Percentiles rank a stretch among this genome's conserved stretches.
Evolutionary conservation across 2,888 invertebrate species (phyloP).

Genomic region (Polia nebulosa): DNA sequence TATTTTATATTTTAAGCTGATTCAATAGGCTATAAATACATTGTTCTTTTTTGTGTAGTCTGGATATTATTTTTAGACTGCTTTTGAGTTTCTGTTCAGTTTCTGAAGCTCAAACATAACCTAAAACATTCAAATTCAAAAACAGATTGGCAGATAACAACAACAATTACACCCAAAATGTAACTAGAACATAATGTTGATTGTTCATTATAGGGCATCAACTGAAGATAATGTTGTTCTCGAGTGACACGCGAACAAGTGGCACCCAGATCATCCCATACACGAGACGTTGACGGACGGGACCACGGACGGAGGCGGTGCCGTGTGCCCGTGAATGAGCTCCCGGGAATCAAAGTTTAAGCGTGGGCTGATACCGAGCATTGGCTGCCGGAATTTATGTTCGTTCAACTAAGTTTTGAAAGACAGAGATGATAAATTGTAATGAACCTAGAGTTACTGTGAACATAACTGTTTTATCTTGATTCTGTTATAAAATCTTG

Average conservation of each 20-base stretch:
- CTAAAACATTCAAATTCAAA: neutral
- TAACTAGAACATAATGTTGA: neutral
- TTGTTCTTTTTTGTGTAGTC: too few species aligned
- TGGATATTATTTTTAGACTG: neutral
- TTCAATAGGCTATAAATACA: neutral
- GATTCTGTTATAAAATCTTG: neutral
- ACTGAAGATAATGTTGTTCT: constrained; percentile 28
- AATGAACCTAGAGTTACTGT: neutral
- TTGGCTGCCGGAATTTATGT: neutral
- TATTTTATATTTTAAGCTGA: constrained; percentile 5
- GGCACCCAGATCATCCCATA: constrained; percentile 47
- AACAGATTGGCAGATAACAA: neutral
- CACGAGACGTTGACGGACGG: constrained; percentile 43
- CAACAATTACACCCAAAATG: neutral
- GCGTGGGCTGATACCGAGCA: constrained; percentile 6
- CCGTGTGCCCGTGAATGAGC: constrained; percentile 11
- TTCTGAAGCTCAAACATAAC: too few species aligned
- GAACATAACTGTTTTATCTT: neutral
- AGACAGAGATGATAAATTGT: constrained; percentile 15
- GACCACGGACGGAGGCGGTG: constrained; percentile 5
- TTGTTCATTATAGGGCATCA: constrained; percentile 17
- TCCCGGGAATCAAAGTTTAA: constrained; percentile 15
- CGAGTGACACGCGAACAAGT: constrained; percentile 44
- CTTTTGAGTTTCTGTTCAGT: too few species aligned
- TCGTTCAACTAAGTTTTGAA: neutral